Conservation (phyloP, 2,888 invertebrate genomes). For the Nasonovia ribisnigri region DNA sequence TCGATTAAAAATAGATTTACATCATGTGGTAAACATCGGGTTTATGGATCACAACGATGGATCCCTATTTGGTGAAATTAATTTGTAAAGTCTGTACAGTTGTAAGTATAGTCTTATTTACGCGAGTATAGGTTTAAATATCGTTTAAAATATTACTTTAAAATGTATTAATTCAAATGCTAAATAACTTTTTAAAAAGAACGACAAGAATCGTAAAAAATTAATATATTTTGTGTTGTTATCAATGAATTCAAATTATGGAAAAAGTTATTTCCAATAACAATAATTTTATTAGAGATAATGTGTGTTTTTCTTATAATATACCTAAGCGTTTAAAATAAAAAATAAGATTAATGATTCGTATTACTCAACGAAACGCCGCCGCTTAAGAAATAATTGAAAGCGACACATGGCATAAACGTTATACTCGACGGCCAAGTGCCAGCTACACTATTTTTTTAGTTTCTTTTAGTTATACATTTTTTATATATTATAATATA, state of each 20-base stretch:
- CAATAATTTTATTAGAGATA: neutral
- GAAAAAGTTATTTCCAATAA: neutral
- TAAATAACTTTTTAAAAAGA: too few species aligned
- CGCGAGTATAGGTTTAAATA: neutral
- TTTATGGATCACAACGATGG: neutral
- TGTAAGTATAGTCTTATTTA: too few species aligned
- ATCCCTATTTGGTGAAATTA: neutral
- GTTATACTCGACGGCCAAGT: neutral
- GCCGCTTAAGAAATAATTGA: neutral
- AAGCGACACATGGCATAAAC: constrained; percentile 1
- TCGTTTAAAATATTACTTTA: neutral
- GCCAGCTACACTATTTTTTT: neutral
- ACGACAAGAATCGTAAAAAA: neutral
- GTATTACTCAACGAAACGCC: neutral
- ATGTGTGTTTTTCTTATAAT: neutral
- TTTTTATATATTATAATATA: neutral
- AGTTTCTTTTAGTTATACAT: neutral
- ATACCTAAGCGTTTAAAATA: neutral
- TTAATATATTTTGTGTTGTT: neutral
- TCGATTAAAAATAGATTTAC: constrained; percentile 10
- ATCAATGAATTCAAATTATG: neutral
- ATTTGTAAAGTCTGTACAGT: too few species aligned
- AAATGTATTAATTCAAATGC: neutral
- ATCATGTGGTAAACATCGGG: neutral
- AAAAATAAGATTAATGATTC: neutral